Evolutionary conservation across 2,888 invertebrate species (phyloP), one percentile per base, ranked within the genome.

Genomic region (Microctonus brassicae): DNA sequence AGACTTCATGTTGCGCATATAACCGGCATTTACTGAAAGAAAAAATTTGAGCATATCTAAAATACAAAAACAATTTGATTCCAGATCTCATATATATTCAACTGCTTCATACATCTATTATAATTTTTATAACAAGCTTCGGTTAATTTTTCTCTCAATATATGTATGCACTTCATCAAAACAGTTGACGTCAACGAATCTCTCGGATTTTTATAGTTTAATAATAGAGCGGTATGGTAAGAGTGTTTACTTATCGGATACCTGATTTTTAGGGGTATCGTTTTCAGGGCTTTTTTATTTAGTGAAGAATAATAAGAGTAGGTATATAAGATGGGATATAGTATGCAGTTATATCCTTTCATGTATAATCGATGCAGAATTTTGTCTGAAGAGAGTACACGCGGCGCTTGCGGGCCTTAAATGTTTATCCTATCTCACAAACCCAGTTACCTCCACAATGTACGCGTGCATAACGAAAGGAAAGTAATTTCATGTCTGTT

Each of bases 221-320:
- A 83, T 83, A 81, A 83, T 80, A 82, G 83, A 82, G 82, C 81
- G 83, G 81, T 70, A 75, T 33, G 68, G 73, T 63, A 74, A 76
- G 77, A 78, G 77, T 83, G 82, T 83, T 83, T 83, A 81, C 83
- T 83, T 82, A 83, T 83, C 82, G 81, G 74, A 74, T 77, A 76
- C 77, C 75, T 75, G 78, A 79, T 80, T 79, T 36, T 52, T 62
- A 22, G 57, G 66, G 57, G 52, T 53, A 63, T 61, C 29, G 33
- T 61, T 42, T 66, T 42, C 24, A 13, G 39, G 39, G 42, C 26
- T 42, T 34, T 52, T 26, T 29, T 26, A 65, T 55, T 29, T 53
- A 55, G 63, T 53, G 24, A 24, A 34, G 62, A 60, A 70, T 52
- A 53, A 69, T 47, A 55, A 63, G 55, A 62, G 36, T 11, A 36